Conservation (phyloP, 1,140 invertebrate species). For the Olivierus martensii region DNA sequence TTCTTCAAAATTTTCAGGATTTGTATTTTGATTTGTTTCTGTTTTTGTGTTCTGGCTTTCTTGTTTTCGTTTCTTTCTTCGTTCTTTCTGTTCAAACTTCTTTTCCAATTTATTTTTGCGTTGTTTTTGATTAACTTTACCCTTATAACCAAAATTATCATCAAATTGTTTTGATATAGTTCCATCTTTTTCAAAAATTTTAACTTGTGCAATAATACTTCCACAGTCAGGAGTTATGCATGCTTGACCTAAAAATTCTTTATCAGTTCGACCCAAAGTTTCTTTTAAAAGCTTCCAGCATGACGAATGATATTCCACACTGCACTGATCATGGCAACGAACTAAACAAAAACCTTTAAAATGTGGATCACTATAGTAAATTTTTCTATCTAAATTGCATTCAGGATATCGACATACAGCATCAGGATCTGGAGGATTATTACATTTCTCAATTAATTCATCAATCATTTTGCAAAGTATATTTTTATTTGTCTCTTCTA, state of each 20-base stretch:
- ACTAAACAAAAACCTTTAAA: constrained; percentile 8
- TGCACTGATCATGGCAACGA: constrained; percentile 7
- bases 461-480: constrained; percentile 1
- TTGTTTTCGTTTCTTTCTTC: no score
- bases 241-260: constrained; percentile 1
- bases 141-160: no score
- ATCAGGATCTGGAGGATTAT: constrained; percentile 7
- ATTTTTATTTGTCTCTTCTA: constrained; percentile 6
- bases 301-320: constrained; percentile 6
- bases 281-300: constrained; percentile 9
- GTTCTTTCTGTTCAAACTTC: no score
- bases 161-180: no score
- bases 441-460: constrained; percentile 8
- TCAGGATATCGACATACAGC: constrained; percentile 5
- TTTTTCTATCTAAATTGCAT: background rate
- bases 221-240: constrained; percentile 15
- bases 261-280: background rate
- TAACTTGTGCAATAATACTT: constrained; percentile 1
- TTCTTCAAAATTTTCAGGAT: no score
- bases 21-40: no score
- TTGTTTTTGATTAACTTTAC: no score
- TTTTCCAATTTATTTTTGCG: no score
- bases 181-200: constrained; percentile 4
- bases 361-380: constrained; percentile 9
- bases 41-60: no score